These are phyloP conservation scores for Diplogasteroides magnus DNA, from an alignment of 1,140 invertebrate genomes.

Conservation along the genomic window DNA sequence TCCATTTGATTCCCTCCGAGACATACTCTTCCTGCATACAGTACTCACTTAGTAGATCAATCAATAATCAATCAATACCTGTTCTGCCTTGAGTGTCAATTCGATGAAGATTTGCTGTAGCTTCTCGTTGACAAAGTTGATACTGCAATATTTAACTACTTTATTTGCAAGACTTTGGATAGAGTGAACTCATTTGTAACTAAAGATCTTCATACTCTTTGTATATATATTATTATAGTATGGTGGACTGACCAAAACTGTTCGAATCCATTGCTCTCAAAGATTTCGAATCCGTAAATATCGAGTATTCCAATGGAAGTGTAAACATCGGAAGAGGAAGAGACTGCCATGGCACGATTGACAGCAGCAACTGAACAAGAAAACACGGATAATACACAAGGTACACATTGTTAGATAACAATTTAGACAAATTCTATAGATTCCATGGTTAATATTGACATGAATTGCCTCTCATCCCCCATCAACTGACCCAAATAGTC, in stretches of 20 bases:
- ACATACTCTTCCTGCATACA: conserved; percentile 65
- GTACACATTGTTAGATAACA: too few species aligned
- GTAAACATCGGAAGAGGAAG: conserved; percentile 14
- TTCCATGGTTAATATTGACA: too few species aligned
- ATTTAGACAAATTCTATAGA: too few species aligned
- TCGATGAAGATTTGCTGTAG: conserved; percentile 76
- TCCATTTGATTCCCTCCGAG: conserved; percentile 70
- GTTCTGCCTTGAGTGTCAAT: conserved; percentile 70
- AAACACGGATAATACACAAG: too few species aligned
- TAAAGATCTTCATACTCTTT: neutral
- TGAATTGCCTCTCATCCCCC: too few species aligned
- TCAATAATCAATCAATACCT: too few species aligned
- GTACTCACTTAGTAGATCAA: too few species aligned
- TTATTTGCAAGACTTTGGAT: neutral
- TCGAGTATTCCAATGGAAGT: conserved; percentile 63
- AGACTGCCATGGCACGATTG: conserved; percentile 50
- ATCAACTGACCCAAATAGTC: conserved; percentile 69
- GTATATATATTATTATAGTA: too few species aligned
- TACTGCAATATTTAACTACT: conserved; percentile 70
- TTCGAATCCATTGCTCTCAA: conserved; percentile 64
- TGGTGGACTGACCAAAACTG: conserved; percentile 53
- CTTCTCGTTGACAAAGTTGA: conserved; percentile 85
- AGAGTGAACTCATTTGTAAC: neutral
- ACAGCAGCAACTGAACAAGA: conserved; percentile 42
- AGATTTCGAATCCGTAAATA: conserved; percentile 69